phyloP scores from a whole-genome alignment of 2,797 vertebrate species.

The Merluccius polli region DNA sequence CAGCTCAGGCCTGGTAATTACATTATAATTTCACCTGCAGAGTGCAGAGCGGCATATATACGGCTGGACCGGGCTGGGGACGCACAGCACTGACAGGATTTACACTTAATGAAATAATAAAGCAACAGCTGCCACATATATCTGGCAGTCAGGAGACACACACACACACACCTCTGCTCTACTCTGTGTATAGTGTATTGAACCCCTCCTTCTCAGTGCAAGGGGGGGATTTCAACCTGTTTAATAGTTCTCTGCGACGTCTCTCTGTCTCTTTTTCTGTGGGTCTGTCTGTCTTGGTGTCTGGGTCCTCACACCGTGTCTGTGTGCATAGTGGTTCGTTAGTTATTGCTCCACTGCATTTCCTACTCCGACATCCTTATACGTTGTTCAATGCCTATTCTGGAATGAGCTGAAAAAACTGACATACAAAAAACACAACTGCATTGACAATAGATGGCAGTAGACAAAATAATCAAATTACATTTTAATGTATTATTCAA shows the following conservation, averaged over 20 bases:
- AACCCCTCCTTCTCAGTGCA: slow-evolving; percentile 20
- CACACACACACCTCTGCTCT: background rate
- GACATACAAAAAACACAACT: background rate
- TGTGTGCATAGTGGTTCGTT: background rate
- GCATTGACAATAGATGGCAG: background rate
- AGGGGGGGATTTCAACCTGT: slow-evolving; percentile 50
- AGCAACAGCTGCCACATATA: slow-evolving; percentile 77
- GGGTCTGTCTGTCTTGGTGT: background rate
- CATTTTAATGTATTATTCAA: background rate
- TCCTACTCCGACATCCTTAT: background rate
- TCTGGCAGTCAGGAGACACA: slow-evolving; percentile 63
- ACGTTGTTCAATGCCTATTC: background rate
- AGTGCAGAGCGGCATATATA: slow-evolving; percentile 63
- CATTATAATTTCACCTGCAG: slow-evolving; percentile 98
- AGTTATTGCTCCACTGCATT: slow-evolving; percentile 2
- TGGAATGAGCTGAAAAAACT: background rate
- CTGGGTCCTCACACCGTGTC: background rate
- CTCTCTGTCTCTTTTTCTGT: slow-evolving; percentile 7
- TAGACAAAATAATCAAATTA: too few relatives aligned
- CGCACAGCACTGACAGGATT: slow-evolving; percentile 79
- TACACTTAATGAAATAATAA: slow-evolving; percentile 99
- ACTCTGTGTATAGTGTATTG: background rate
- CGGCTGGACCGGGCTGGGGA: slow-evolving; percentile 80
- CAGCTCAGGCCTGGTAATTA: slow-evolving; percentile 97
- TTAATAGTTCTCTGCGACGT: slow-evolving; percentile 23